phyloP scores from a whole-genome alignment of 2,113 vertebrate genomes.

The Danio rerio region GRCz12tu NC_133189.1:2426001-2426500 shows the following conservation, averaged over 20 bases:
- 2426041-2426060: slow-evolving; percentile 63
- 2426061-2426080: slow-evolving; percentile 70
- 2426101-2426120: slow-evolving; percentile 58
- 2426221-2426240: slow-evolving; percentile 44
- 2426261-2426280: neutral
- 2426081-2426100: slow-evolving; percentile 61
- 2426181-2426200: slow-evolving; percentile 6
- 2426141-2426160: neutral
- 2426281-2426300: slow-evolving; percentile 22
- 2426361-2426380: neutral
- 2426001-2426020: slow-evolving; percentile 63
- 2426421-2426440: neutral
- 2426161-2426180: neutral
- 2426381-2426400: neutral
- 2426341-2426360: slow-evolving; percentile 19
- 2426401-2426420: neutral
- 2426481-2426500: neutral
- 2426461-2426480: neutral
- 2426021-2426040: slow-evolving; percentile 60
- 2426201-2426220: neutral
- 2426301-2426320: neutral
- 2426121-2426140: slow-evolving; percentile 43
- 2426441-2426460: neutral
- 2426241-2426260: slow-evolving; percentile 22
- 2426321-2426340: neutral